Percentiles rank a stretch among this genome's conserved stretches.
Conservation (phyloP, 1,140 invertebrate genomes). For the Zaprionus camerounensis region DNA sequence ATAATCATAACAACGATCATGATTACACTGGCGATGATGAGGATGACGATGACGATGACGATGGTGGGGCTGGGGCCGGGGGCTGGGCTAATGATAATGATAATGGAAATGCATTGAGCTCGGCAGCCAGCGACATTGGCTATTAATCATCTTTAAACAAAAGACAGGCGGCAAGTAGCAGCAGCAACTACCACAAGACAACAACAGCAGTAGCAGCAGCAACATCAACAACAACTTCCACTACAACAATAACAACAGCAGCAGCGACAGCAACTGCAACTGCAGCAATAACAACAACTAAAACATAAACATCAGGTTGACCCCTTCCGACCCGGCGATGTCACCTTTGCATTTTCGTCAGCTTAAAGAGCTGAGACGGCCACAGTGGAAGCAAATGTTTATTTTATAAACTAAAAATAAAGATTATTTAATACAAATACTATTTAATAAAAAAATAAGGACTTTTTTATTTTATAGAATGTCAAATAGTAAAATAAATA, state of each 20-base stretch:
- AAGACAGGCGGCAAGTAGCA: conserved; percentile 61
- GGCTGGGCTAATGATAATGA: conserved; percentile 60
- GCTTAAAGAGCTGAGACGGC: conserved; percentile 49
- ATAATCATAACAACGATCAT: conserved; percentile 41
- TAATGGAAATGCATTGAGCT: conserved; percentile 75
- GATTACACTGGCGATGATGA: conserved; percentile 13
- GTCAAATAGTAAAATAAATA: no score
- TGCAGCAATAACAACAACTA: conserved; percentile 57
- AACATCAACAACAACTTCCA: conserved; percentile 27
- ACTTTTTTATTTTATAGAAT: no score
- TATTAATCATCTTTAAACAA: conserved; percentile 83
- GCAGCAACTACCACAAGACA: conserved; percentile 48
- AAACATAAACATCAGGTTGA: conserved; percentile 82
- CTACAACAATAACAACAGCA: conserved; percentile 49
- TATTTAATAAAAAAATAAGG: no score
- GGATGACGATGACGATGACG: conserved; percentile 16
- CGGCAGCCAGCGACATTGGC: conserved; percentile 76
- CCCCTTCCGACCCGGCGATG: conserved; percentile 58
- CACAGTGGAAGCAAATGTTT: conserved; percentile 36
- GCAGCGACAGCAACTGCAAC: conserved; percentile 26
- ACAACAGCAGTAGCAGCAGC: conserved; percentile 46
- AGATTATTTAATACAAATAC: not conserved
- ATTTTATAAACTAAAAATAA: not conserved
- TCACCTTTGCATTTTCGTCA: conserved; percentile 59
- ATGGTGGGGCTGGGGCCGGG: conserved; percentile 39